phyloP scores from a whole-genome alignment of 2,113 vertebrate genomes.

The Otis tarda region DNA sequence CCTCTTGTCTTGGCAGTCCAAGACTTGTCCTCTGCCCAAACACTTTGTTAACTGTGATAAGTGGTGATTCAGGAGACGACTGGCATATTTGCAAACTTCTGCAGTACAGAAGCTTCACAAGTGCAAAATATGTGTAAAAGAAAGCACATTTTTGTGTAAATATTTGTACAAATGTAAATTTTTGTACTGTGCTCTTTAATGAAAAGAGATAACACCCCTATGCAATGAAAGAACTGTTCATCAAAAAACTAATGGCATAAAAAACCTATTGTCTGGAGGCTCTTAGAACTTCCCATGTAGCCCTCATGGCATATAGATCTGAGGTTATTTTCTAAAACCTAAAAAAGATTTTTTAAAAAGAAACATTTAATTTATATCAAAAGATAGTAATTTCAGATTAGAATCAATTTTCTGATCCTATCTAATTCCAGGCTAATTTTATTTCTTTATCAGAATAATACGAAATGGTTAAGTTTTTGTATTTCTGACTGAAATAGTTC shows the following conservation, averaged over 20 bases:
- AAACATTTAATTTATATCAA: not conserved
- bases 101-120: not conserved
- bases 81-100: not conserved
- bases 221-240: not conserved
- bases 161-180: not conserved
- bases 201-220: not conserved
- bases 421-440: not conserved
- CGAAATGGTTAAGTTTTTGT: not conserved
- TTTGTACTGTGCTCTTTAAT: not conserved
- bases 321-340: not conserved
- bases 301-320: not conserved
- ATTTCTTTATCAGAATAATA: not conserved
- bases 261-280: not conserved
- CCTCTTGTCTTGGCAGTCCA: not conserved
- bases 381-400: not conserved
- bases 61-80: not conserved
- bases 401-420: not conserved
- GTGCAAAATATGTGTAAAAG: not conserved
- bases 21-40: not conserved
- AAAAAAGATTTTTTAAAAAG: not conserved
- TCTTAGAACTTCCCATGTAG: not conserved
- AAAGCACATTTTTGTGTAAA: not conserved
- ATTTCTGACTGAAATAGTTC: not conserved
- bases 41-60: not conserved
- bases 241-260: not conserved